phyloP scores from a whole-genome alignment of 1,140 invertebrate genomes.

The Marisa cornuarietis region DNA sequence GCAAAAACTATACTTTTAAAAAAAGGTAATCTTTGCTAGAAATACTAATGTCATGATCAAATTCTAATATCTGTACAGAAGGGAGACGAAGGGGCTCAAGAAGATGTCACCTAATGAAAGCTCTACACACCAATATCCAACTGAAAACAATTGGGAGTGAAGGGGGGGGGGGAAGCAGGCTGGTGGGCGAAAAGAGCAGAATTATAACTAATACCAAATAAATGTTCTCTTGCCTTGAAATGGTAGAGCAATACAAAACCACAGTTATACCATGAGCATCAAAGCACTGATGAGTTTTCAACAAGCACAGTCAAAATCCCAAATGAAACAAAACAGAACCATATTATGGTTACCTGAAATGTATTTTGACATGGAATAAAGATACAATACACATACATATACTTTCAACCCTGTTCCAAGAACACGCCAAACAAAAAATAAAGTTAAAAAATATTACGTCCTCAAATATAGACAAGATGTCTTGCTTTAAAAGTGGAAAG shows the following conservation, averaged over 20 bases:
- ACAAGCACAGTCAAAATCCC: background rate
- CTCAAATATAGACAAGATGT: conserved; percentile 16
- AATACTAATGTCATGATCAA: no score
- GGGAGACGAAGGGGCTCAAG: no score
- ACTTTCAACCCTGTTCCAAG: conserved; percentile 9
- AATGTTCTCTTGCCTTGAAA: background rate
- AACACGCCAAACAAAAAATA: conserved; percentile 7
- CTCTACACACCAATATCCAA: background rate
- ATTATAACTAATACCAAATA: background rate
- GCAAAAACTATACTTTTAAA: no score
- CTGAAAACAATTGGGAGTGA: background rate
- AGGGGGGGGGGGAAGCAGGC: background rate
- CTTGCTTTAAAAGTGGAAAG: no score
- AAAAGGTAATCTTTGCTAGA: no score
- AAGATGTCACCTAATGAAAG: no score
- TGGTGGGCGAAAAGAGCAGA: background rate
- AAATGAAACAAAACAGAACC: conserved; percentile 8
- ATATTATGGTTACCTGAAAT: conserved; percentile 6
- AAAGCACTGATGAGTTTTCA: background rate
- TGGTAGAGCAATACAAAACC: background rate
- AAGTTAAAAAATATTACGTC: conserved; percentile 4
- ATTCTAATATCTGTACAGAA: no score
- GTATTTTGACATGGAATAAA: conserved; percentile 8
- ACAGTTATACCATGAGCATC: conserved; percentile 8
- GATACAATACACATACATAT: conserved; percentile 4